phyloP scores from a whole-genome alignment of 2,797 vertebrate genomes.

The Pipistrellus nathusii region DNA sequence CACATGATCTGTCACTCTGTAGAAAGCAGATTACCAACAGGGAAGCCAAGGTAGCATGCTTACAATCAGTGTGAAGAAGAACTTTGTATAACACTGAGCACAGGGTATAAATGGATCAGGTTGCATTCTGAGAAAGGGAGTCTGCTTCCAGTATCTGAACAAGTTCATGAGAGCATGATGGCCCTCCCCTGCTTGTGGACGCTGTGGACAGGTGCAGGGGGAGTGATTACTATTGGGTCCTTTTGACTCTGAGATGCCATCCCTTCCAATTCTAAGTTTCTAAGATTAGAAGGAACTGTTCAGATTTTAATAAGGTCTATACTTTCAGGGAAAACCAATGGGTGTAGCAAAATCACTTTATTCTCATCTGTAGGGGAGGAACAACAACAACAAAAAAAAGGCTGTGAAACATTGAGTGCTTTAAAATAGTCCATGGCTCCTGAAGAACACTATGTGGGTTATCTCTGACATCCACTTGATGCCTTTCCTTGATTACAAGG shows the following conservation, averaged over 20 bases:
- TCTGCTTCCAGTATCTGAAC: neutral
- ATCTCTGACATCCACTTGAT: neutral
- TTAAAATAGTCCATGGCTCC: neutral
- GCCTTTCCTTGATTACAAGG: neutral
- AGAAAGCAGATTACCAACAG: neutral
- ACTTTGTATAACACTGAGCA: neutral
- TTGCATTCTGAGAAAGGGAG: neutral
- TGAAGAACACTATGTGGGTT: neutral
- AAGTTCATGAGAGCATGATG: neutral
- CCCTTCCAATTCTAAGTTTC: neutral
- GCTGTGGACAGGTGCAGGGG: neutral
- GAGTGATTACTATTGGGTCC: no score
- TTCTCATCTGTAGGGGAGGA: neutral
- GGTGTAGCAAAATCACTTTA: neutral
- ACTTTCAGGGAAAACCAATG: neutral
- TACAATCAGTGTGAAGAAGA: neutral
- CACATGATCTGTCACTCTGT: neutral
- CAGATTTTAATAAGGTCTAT: neutral
- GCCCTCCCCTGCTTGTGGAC: neutral
- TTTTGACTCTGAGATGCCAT: neutral
- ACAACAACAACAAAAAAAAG: neutral
- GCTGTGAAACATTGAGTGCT: neutral
- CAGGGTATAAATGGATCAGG: neutral
- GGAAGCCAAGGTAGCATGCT: neutral
- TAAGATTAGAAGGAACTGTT: neutral